Base-by-base conservation (phyloP, 2,888 invertebrate genomes). In the Chrysolina oricalcia region DNA sequence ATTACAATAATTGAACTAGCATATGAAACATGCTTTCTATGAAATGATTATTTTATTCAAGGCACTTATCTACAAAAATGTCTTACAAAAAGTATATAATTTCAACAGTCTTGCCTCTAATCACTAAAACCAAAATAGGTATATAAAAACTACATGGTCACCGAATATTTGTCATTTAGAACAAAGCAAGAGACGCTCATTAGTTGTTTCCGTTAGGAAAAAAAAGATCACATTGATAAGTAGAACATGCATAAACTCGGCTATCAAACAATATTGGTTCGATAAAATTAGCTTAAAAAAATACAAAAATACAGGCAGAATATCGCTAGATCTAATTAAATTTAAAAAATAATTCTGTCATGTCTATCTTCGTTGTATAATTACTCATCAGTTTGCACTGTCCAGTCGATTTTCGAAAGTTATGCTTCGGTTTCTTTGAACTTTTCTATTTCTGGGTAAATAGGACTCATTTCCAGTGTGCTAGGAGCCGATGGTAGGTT, bases 341-440 rank as follows among this genome's bases (percentile, higher is more conserved):
- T 2, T 10, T 19, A 19, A 53, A 21, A 53, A 19, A 17, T 10
- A 19, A 53, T 17, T 53, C n/a, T 17, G 19, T 21, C 11, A 19
- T 21, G 9, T 59, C 59, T 27, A 35, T 6, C 23, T n/a, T 27
- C 35, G 59, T n/a, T 59, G 59, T n/a, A 59, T 53, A 53, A 11
- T 21, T 53, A 21, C 53, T 53, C 50, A 21, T 13, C 5, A 21
- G 23, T 53, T 19, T 19, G 11, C 17, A 53, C 9, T 53, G 21
- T 53, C 11, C 4, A 23, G 1, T 43, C 43, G 43, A 9, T 23
- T 62, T 35, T 35, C 8, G 1, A 5, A 2, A 41, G 77, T 92
- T 94, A 96, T 89, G 95, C 94, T 89, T 95, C 95, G 73, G 95
- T 95, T 89, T 96, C 96, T 89, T 95, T 95, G 88, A 91, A 94